Conservation (phyloP, 2,888 invertebrate genomes). For the Cheilosia soror region DNA sequence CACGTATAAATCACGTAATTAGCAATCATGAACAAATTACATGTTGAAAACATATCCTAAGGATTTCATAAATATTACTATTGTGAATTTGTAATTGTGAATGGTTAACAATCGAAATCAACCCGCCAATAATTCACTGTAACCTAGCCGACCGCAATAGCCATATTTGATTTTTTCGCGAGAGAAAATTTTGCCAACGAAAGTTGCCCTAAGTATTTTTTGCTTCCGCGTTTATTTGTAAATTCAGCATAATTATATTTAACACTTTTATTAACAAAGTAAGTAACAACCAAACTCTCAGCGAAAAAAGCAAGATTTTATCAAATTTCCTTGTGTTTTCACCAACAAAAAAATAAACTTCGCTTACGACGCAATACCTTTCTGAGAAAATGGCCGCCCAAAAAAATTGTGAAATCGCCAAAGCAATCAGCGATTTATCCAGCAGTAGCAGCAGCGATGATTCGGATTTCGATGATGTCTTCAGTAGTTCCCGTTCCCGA, state of each 20-base stretch:
- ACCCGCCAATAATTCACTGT: not conserved
- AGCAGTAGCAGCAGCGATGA: conserved; percentile 53
- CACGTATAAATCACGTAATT: too few relatives aligned
- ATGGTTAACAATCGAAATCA: not conserved
- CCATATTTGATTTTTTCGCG: conserved; percentile 18
- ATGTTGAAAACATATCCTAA: too few relatives aligned
- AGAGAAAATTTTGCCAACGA: conserved; percentile 27
- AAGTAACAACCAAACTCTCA: conserved; percentile 62
- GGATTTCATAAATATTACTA: too few relatives aligned
- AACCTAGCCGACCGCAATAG: not conserved
- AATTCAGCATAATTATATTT: conserved; percentile 18
- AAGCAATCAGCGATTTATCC: conserved; percentile 42
- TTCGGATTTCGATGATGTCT: conserved; percentile 53
- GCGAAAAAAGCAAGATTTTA: conserved; percentile 68
- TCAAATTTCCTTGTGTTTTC: conserved; percentile 73
- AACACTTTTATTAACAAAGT: conserved; percentile 54
- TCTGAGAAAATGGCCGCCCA: conserved; percentile 57
- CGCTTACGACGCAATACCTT: conserved; percentile 37
- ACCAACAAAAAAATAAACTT: conserved; percentile 17
- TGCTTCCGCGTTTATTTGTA: conserved; percentile 22
- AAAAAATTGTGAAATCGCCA: conserved; percentile 53
- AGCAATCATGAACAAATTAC: too few relatives aligned
- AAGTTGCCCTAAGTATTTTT: not conserved
- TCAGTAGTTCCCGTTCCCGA: conserved; percentile 27
- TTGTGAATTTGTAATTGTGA: not conserved